Evolutionary conservation across 1,140 invertebrate species (phyloP).

Genomic region (Hypsibius dujardini): DNA sequence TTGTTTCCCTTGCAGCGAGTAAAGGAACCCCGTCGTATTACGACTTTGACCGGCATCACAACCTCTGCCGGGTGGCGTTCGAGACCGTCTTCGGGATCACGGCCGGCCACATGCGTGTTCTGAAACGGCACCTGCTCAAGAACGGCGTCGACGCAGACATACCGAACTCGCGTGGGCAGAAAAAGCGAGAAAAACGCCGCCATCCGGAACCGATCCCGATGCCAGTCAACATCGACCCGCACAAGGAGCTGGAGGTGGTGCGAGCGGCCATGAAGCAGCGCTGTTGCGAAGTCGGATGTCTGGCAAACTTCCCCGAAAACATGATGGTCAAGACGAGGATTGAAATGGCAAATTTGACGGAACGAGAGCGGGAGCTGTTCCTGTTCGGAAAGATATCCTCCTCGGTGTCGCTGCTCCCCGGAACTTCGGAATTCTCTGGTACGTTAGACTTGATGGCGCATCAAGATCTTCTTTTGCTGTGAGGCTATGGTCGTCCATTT

Average conservation of each 20-base stretch:
- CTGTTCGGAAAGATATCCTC: neutral
- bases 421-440: neutral
- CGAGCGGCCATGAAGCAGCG: neutral
- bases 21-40: slow-evolving; percentile 1
- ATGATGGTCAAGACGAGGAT: neutral
- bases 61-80: neutral
- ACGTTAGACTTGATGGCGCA: too few species aligned
- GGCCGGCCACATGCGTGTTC: neutral
- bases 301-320: neutral
- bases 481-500: too few species aligned
- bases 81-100: neutral
- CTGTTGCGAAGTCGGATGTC: neutral
- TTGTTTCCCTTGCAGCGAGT: neutral
- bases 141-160: neutral
- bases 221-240: neutral
- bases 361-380: neutral
- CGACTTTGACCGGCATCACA: neutral
- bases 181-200: neutral
- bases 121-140: neutral
- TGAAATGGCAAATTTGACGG: neutral
- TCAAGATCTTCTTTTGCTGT: too few species aligned
- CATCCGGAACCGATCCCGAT: neutral
- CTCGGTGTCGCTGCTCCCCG: neutral
- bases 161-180: too few species aligned
- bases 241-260: neutral